These are phyloP conservation scores for Anticlea derivata DNA, from an alignment of 2,888 invertebrate genomes.

Conservation along the genomic window DNA sequence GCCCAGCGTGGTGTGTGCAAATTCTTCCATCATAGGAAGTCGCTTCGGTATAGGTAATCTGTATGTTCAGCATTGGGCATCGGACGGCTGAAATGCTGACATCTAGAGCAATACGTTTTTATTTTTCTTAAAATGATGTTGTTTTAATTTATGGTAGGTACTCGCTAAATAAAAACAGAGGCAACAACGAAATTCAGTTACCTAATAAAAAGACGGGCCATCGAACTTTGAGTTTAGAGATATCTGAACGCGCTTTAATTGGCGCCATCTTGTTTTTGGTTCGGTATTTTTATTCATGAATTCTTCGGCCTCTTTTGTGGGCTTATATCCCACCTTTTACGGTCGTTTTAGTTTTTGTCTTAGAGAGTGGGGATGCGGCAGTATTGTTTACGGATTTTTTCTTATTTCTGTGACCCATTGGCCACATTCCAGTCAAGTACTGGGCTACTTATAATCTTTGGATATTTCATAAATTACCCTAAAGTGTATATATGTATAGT, in stretches of 20 bases:
- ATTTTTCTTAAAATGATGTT: constrained; percentile 13
- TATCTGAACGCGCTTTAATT: constrained; percentile 60
- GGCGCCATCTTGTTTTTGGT: constrained; percentile 65
- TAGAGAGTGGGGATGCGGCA: constrained; percentile 30
- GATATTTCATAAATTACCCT: background rate
- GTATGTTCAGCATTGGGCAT: too few relatives aligned
- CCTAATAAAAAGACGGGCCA: constrained; percentile 46
- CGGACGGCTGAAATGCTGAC: too few relatives aligned
- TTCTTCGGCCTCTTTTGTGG: constrained; percentile 56
- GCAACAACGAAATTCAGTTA: constrained; percentile 28
- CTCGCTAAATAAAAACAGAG: constrained; percentile 10
- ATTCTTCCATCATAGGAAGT: too few relatives aligned
- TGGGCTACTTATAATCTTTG: background rate
- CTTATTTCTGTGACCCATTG: constrained; percentile 16
- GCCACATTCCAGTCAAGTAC: constrained; percentile 15
- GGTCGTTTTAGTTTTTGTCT: constrained; percentile 49
- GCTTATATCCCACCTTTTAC: constrained; percentile 54
- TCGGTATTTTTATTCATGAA: constrained; percentile 73
- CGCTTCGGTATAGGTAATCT: too few relatives aligned
- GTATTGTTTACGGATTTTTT: constrained; percentile 33
- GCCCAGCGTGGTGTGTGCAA: too few relatives aligned
- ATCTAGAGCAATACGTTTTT: too few relatives aligned
- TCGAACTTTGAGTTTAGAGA: constrained; percentile 57
- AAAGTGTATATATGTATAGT: too few relatives aligned
- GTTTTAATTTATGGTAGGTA: constrained; percentile 16